These are phyloP conservation scores for Sminthurinus aureus DNA, from an alignment of 2,888 invertebrate genomes.

Conservation along the genomic window DNA sequence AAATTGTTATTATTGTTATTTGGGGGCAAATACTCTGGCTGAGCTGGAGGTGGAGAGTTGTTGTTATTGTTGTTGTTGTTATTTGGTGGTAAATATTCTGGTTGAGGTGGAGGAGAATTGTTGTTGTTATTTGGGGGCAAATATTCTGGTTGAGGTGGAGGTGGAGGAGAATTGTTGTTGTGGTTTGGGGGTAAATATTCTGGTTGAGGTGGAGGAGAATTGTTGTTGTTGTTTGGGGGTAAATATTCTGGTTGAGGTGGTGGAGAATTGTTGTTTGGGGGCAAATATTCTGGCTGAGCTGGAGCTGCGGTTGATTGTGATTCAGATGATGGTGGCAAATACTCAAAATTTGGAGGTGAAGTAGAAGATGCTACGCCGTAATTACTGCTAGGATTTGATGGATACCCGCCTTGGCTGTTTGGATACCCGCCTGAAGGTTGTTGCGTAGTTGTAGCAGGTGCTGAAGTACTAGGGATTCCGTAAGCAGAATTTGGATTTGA, in stretches of 20 bases:
- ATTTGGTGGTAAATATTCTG: not conserved
- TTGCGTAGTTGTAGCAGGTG: no score
- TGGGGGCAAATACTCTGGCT: no score
- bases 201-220: not conserved
- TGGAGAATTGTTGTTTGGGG: not conserved
- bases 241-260: not conserved
- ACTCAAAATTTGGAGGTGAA: not conserved
- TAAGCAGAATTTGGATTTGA: not conserved
- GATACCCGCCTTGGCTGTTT: not conserved
- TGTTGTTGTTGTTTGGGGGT: not conserved
- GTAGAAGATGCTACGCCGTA: not conserved
- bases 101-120: not conserved
- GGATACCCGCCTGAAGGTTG: not conserved
- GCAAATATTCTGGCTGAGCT: not conserved
- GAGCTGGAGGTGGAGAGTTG: not conserved
- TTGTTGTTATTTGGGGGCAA: no score
- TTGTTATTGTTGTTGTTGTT: not conserved
- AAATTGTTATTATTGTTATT: not conserved
- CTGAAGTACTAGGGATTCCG: no score
- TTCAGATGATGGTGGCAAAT: not conserved
- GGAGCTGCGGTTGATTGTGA: not conserved
- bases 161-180: not conserved
- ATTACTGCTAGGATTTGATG: not conserved
- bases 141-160: not conserved
- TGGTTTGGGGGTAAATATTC: not conserved